Percentiles rank a stretch among this genome's conserved stretches.
Evolutionary conservation across 2,888 invertebrate species (phyloP).

Genomic region (Noctuana brunneofusca): DNA sequence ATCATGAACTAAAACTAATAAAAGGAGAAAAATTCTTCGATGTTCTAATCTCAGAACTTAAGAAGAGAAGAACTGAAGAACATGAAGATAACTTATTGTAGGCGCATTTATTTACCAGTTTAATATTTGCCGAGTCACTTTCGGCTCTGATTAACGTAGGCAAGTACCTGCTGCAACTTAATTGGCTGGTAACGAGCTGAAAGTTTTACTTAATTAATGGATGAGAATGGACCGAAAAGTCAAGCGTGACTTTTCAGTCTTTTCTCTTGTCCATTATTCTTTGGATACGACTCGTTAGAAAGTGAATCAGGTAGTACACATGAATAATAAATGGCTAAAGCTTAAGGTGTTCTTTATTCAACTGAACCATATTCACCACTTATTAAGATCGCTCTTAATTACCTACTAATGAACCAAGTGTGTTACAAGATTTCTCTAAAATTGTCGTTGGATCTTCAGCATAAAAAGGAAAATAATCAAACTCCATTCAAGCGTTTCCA

Average conservation of each 20-base stretch:
- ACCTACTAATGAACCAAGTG: not conserved
- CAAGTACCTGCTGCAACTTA: conserved; percentile 56
- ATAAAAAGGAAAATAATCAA: conserved; percentile 63
- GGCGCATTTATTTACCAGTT: conserved; percentile 20
- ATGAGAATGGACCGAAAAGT: conserved; percentile 58
- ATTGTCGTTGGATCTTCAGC: conserved; percentile 41
- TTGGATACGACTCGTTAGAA: conserved; percentile 60
- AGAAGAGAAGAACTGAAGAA: conserved; percentile 16
- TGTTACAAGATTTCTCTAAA: conserved; percentile 53
- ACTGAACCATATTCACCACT: not conserved
- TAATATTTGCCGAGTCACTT: conserved; percentile 55
- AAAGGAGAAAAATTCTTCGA: too few species aligned
- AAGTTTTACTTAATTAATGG: conserved; percentile 72
- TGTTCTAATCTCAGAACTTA: too few species aligned
- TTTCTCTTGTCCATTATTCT: conserved; percentile 59
- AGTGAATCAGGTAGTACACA: conserved; percentile 49
- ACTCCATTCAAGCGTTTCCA: conserved; percentile 66
- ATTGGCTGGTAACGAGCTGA: conserved; percentile 68
- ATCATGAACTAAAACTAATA: too few species aligned
- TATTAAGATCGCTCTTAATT: conserved; percentile 13
- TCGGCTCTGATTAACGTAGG: conserved; percentile 63
- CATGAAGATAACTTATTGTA: not conserved
- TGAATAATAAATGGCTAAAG: conserved; percentile 16
- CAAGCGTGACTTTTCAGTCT: too few species aligned
- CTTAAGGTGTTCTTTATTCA: conserved; percentile 1